Conservation (phyloP, 2,797 vertebrate species). For the Hapalemur alaotrensis region DNA sequence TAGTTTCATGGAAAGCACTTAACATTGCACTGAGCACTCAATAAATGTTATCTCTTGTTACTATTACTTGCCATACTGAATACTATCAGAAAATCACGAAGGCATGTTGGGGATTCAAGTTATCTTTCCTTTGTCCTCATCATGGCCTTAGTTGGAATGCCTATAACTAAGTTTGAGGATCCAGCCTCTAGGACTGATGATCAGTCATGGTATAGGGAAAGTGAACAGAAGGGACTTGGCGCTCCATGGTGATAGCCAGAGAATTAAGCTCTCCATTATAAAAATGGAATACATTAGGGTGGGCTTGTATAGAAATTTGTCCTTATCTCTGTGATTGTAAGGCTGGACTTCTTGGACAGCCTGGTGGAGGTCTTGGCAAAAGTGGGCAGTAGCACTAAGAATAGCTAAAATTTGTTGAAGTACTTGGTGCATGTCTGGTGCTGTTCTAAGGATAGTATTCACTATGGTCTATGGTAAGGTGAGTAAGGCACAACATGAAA, state of each 20-base stretch:
- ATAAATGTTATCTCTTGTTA: background rate
- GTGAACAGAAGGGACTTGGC: background rate
- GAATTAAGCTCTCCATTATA: background rate
- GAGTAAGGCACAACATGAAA: background rate
- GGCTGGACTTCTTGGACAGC: background rate
- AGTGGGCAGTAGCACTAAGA: background rate
- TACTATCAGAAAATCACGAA: background rate
- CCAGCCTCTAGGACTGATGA: background rate
- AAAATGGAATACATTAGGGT: background rate
- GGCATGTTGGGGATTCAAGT: background rate
- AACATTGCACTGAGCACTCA: background rate
- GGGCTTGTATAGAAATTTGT: background rate
- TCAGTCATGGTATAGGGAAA: background rate
- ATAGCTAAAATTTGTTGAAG: background rate
- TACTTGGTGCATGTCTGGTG: background rate
- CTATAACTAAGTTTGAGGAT: background rate
- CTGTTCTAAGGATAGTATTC: background rate
- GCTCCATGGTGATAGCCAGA: background rate
- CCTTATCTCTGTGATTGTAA: background rate
- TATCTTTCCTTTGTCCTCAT: background rate
- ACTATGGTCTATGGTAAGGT: background rate
- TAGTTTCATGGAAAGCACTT: background rate
- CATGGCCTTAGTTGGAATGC: background rate
- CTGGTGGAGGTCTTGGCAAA: background rate
- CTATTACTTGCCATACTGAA: background rate